Conservation (phyloP, 2,797 vertebrate species). For the Presbytis comata region DNA sequence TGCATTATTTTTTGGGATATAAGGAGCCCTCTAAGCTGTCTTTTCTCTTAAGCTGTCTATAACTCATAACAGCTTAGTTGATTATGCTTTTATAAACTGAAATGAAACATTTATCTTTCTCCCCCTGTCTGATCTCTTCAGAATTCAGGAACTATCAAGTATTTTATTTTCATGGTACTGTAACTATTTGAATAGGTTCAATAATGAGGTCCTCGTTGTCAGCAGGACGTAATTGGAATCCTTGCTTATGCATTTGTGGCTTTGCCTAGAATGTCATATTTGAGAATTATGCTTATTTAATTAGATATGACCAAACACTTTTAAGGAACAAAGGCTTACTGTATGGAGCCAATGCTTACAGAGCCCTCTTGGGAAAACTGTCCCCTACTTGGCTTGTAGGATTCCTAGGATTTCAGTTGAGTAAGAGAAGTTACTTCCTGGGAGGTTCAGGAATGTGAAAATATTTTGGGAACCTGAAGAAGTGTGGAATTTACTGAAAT, state of each 20-base stretch:
- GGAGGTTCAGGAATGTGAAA: neutral
- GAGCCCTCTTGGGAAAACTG: neutral
- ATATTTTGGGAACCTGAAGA: neutral
- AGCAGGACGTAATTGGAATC: neutral
- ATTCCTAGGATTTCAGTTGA: neutral
- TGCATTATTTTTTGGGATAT: neutral
- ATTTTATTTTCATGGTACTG: neutral
- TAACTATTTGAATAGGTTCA: neutral
- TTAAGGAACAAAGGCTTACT: neutral
- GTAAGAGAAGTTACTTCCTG: neutral
- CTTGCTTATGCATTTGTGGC: neutral
- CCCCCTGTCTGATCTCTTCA: neutral
- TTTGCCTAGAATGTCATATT: constrained; percentile 3
- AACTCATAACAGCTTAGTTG: neutral
- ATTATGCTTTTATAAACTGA: neutral
- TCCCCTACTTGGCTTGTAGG: neutral
- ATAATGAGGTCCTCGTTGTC: neutral
- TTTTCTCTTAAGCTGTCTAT: neutral
- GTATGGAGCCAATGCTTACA: neutral
- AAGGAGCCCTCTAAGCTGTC: neutral
- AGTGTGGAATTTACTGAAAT: neutral
- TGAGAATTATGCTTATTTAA: neutral
- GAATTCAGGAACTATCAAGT: neutral
- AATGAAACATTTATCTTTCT: neutral
- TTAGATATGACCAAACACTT: neutral